These are phyloP conservation scores for Perithous albicinctus DNA, from an alignment of 2,888 invertebrate genomes.

Conservation along the genomic window DNA sequence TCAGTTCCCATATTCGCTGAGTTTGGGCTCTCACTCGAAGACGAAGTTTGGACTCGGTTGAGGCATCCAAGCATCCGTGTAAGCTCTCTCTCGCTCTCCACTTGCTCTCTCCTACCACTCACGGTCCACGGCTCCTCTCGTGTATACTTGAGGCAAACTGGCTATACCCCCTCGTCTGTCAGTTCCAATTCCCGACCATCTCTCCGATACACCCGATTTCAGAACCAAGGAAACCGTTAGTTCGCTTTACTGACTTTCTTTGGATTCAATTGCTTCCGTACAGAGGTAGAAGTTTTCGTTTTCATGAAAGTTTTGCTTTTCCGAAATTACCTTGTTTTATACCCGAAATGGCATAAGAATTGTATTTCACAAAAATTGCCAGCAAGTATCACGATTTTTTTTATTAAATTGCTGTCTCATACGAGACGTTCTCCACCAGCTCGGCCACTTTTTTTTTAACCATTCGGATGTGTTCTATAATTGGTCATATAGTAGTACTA, in stretches of 20 bases:
- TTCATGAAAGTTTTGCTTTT: too few relatives aligned
- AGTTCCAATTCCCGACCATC: conserved; percentile 88
- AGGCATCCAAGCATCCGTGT: conserved; percentile 91
- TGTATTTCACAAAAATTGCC: too few relatives aligned
- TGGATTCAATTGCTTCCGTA: background rate
- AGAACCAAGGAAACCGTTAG: background rate
- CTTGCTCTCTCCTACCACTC: background rate
- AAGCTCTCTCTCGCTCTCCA: conserved; percentile 89
- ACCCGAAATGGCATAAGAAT: too few relatives aligned
- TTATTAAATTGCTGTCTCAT: too few relatives aligned
- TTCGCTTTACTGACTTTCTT: background rate
- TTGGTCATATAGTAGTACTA: too few relatives aligned
- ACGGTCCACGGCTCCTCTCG: background rate
- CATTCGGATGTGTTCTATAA: too few relatives aligned
- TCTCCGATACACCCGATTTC: conserved; percentile 78
- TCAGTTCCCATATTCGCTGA: conserved; percentile 91
- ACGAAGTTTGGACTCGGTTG: conserved; percentile 90
- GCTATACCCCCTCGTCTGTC: conserved; percentile 87
- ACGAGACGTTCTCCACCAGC: too few relatives aligned
- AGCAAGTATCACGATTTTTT: too few relatives aligned
- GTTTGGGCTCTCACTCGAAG: conserved; percentile 75
- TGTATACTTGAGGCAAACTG: conserved; percentile 74
- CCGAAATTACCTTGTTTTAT: too few relatives aligned
- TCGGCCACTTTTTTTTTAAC: too few relatives aligned
- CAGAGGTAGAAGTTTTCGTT: too few relatives aligned